Conservation (phyloP, 2,797 vertebrate species). For the Rhabdomys pumilio region DNA sequence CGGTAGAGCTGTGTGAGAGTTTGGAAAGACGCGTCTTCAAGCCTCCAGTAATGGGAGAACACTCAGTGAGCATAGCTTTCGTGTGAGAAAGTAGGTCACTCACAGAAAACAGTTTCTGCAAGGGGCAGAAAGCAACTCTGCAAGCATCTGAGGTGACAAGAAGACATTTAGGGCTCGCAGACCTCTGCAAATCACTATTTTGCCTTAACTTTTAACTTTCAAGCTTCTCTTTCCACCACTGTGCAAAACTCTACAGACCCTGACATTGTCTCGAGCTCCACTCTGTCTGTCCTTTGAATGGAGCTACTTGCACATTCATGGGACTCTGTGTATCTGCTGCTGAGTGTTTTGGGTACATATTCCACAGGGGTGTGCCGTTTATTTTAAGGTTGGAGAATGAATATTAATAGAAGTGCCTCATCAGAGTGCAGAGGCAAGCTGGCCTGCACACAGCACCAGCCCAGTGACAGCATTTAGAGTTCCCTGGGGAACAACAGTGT, state of each 20-base stretch:
- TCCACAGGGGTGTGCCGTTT: background rate
- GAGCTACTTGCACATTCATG: background rate
- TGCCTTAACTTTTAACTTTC: background rate
- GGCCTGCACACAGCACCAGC: background rate
- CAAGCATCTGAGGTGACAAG: background rate
- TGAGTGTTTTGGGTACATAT: background rate
- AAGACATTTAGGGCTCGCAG: slow-evolving; percentile 6
- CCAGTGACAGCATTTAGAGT: background rate
- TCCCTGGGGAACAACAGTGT: background rate
- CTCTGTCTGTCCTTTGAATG: background rate
- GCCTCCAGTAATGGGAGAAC: background rate
- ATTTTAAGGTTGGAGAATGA: slow-evolving; percentile 37
- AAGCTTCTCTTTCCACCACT: background rate
- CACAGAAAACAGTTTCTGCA: slow-evolving; percentile 49
- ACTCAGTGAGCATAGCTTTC: background rate
- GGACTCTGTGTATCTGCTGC: fast-evolving
- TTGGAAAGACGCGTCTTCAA: background rate
- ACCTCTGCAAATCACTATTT: slow-evolving; percentile 6
- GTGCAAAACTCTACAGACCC: background rate
- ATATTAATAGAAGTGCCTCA: background rate
- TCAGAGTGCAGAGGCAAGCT: background rate
- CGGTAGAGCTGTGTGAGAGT: background rate
- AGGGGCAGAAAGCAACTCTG: slow-evolving; percentile 52
- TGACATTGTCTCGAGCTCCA: background rate
- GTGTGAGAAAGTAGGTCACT: slow-evolving; percentile 79